These are phyloP conservation scores for Poecilia picta DNA, from an alignment of 2,797 vertebrate genomes.

Conservation along the genomic window DNA sequence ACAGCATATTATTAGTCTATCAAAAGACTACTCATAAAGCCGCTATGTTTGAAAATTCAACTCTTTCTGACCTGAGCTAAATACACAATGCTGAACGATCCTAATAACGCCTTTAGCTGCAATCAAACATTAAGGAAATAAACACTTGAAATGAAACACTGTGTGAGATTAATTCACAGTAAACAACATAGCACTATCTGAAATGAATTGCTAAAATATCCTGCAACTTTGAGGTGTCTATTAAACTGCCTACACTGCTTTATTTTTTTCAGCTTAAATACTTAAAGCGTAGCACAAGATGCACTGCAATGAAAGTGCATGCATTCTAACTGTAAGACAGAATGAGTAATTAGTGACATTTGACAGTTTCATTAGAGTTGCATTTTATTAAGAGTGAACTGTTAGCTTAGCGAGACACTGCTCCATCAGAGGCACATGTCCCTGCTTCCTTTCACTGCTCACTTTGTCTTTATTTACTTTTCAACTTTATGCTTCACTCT, in stretches of 20 bases:
- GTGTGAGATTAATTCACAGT: neutral
- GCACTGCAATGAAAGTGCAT: neutral
- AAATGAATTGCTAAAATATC: neutral
- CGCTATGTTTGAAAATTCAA: neutral
- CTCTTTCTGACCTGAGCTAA: neutral
- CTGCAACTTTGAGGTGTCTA: neutral
- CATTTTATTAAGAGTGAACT: conserved; percentile 72
- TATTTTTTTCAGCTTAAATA: neutral
- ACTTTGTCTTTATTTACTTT: conserved; percentile 12
- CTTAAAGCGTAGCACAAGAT: neutral
- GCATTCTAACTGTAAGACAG: conserved; percentile 25
- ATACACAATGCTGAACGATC: neutral
- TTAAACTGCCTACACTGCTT: neutral
- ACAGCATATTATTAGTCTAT: neutral
- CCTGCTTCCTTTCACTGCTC: conserved; percentile 8
- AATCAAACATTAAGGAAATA: neutral
- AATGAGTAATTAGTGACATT: conserved; percentile 58
- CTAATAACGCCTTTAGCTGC: neutral
- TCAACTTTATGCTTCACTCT: neutral
- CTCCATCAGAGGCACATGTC: conserved; percentile 25
- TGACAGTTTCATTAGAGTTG: conserved; percentile 50
- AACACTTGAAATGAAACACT: neutral
- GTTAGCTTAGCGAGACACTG: conserved; percentile 48
- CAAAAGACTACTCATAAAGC: neutral
- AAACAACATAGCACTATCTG: neutral